These are phyloP conservation scores for Dysidea cf. avara DNA, from an alignment of 37 sponge, comb jelly and placozoan species.

Conservation along the genomic window DNA sequence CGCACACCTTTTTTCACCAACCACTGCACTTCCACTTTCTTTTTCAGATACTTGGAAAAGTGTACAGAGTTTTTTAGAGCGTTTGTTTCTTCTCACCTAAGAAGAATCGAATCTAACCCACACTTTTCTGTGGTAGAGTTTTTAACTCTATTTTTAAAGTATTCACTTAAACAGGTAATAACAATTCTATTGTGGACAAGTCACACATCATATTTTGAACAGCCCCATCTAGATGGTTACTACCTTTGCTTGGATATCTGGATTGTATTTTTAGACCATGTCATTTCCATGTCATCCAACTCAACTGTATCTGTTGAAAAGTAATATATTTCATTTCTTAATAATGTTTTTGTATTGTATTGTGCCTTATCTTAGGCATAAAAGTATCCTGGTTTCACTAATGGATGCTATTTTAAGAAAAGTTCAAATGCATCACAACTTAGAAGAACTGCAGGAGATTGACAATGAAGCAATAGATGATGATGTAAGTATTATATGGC, in stretches of 20 bases:
- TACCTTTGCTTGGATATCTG: slow-evolving; percentile 73
- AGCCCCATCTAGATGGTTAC: slow-evolving; percentile 75
- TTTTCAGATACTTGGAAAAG: slow-evolving; percentile 64
- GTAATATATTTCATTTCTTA: too few relatives aligned
- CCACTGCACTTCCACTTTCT: not conserved
- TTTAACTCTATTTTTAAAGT: slow-evolving; percentile 64
- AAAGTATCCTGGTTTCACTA: slow-evolving; percentile 49
- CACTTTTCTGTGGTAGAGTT: slow-evolving; percentile 80
- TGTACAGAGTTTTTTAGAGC: slow-evolving; percentile 78
- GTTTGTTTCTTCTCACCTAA: slow-evolving; percentile 80
- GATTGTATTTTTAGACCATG: slow-evolving; percentile 72
- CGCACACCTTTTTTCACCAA: not conserved
- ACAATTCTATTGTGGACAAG: not conserved
- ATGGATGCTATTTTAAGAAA: slow-evolving; percentile 65
- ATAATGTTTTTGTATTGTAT: not conserved
- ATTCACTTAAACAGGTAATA: slow-evolving; percentile 77
- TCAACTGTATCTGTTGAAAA: not conserved
- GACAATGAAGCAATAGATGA: slow-evolving; percentile 74
- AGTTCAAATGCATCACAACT: slow-evolving; percentile 53
- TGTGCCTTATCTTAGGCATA: slow-evolving; percentile 32
- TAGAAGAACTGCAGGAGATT: slow-evolving; percentile 64
- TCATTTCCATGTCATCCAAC: slow-evolving; percentile 42
- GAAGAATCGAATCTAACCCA: slow-evolving; percentile 71
- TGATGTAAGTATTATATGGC: slow-evolving; percentile 40
- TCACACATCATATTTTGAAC: not conserved